Evolutionary conservation across 2,113 vertebrate species (phyloP), one percentile per base, ranked within the genome.

Genomic region (Mustela nigripes): DNA sequence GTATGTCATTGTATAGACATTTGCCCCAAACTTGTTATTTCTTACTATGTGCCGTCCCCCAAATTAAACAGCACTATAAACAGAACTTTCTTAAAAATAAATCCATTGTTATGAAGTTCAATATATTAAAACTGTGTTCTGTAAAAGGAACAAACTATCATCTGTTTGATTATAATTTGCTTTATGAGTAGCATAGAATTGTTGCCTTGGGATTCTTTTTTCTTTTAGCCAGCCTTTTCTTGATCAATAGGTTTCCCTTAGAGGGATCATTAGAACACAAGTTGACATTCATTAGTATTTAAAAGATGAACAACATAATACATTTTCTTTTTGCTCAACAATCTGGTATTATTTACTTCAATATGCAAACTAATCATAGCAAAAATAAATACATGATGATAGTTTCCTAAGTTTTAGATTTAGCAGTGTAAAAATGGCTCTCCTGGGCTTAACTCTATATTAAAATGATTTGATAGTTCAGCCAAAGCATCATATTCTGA

Each of bases 241-340:
- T 95, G 85, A 88, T 91, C 96, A 93, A 39, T 60, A 56, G 60
- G 4, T 91, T 91, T 93, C 5, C 42, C 56, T 98, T 98, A 39
- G 88, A 97, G 91, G 24, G 33, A 97, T 45, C 84, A 95, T 97
- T 97, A 96, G 60, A 83, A 97, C 96, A 98, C 22, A 97, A 89
- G 7, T 16, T 94, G 97, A 24, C 45, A 98, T 97, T 97, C 89
- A 98, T 58, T 94, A 98, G 84, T 83, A 97, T 96, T 85, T 97
- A 97, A 76, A 98, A 98, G 58, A 98, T 58, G 69, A 98, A 98
- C 69, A 97, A 89, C 92, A 91, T 62, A 0, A 96, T 42, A 1
- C 67, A 82, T 97, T 97, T 98, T 86, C 62, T 97, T 97, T 98
- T 48, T 89, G 74, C 94, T 67, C 73, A 92, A 18, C 76, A 98